Evolutionary conservation across 2,888 invertebrate species (phyloP).

Genomic region (Dusona sp.): DNA sequence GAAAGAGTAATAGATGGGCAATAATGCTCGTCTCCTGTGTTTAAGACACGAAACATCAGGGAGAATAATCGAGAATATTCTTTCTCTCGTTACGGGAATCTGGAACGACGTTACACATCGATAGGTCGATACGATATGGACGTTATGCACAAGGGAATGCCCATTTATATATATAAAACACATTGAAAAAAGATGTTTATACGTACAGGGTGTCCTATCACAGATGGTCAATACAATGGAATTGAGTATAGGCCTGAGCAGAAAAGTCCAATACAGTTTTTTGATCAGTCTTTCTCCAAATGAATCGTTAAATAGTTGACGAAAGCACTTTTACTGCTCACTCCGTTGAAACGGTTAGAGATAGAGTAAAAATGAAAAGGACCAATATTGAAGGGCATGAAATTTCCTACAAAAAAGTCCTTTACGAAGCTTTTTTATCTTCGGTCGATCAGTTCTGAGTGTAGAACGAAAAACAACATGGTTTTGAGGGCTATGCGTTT

Average conservation of each 20-base stretch:
- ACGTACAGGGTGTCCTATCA: neutral
- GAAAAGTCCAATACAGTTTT: no score
- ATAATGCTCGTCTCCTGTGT: slow-evolving; percentile 3
- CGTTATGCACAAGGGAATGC: slow-evolving; percentile 41
- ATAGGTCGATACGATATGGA: slow-evolving; percentile 59
- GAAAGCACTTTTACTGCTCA: no score
- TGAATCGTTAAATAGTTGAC: neutral
- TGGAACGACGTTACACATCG: slow-evolving; percentile 58
- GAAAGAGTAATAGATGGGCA: slow-evolving; percentile 9
- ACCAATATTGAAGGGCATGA: neutral
- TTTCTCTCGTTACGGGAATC: slow-evolving; percentile 39
- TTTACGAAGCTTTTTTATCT: neutral
- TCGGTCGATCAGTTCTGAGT: neutral
- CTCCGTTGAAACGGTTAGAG: neutral
- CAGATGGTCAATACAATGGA: no score
- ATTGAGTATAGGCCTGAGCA: no score
- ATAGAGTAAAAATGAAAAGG: neutral
- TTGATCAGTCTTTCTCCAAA: neutral
- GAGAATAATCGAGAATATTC: slow-evolving; percentile 26
- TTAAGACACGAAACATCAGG: slow-evolving; percentile 31
- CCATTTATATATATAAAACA: slow-evolving; percentile 6
- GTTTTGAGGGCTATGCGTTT: neutral
- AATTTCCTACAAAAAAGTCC: neutral
- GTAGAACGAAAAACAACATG: neutral
- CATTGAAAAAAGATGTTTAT: neutral